Conservation (phyloP, 37 sponge, comb jelly and placozoan species). For the Cliona cf. orientalis region DNA sequence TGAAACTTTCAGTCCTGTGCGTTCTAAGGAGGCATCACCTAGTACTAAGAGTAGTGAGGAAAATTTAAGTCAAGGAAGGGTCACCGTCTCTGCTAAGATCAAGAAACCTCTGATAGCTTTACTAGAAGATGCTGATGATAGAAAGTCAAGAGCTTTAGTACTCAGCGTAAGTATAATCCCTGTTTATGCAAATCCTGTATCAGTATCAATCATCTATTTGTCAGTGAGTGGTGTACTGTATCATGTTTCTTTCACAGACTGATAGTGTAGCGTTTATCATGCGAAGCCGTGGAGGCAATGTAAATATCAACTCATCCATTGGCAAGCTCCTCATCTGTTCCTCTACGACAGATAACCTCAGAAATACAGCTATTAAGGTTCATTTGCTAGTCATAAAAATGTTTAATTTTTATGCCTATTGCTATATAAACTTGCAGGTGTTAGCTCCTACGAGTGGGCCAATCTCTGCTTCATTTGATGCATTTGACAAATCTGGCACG, state of each 20-base stretch:
- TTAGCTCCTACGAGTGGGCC: background rate
- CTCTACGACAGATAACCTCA: background rate
- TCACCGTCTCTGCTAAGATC: slow-evolving; percentile 1
- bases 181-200: background rate
- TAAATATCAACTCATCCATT: background rate
- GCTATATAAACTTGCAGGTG: slow-evolving; percentile 1
- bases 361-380: slow-evolving; percentile 17
- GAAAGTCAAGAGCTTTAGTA: slow-evolving; percentile 35
- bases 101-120: slow-evolving; percentile 47
- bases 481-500: slow-evolving; percentile 1
- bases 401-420: background rate
- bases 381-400: background rate
- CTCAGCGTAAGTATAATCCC: slow-evolving; percentile 23
- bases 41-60: background rate
- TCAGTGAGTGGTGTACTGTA: background rate
- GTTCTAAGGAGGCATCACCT: background rate
- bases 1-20: background rate
- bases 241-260: background rate
- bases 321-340: background rate
- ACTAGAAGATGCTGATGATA: slow-evolving; percentile 32
- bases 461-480: background rate
- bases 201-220: background rate
- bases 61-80: background rate
- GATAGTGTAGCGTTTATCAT: background rate
- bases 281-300: background rate